Evolutionary conservation across 1,140 invertebrate species (phyloP), one percentile per base, ranked within the genome.

Genomic region (Temnothorax curvispinosus): DNA sequence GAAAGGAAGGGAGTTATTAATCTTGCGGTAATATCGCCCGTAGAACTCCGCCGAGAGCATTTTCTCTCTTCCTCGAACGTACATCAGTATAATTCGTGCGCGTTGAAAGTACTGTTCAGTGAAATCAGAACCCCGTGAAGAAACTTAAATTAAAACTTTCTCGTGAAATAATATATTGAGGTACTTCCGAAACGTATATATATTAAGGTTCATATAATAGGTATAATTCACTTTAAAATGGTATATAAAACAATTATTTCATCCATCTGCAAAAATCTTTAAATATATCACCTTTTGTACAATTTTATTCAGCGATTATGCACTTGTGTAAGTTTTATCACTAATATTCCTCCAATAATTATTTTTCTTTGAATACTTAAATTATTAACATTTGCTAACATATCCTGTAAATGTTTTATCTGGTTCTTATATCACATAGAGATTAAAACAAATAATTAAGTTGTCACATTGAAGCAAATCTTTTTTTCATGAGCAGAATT

Each of bases 1-100:
- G 54, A 85, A 71, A 80, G 60, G 75, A 74, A 78, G 81, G 18
- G 41, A 58, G 32, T 75, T 88, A 74, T 86, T 71, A 86, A 88
- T 86, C 87, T 86, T 41, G 35, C 41, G 5, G 56, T 50, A 72
- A 62, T 82, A 50, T 71, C 65, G 18, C 13, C 27, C n/a, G 65
- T 71, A 18, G n/a, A 69, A 56, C 21, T 60, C 13, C 21, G 11
- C 35, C 56, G 54, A 38, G 41, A n/a, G 54, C 35, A 38, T 84
- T 84, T 60, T 75, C 69, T 41, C 27, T 50, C 7, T n/a, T 54
- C n/a, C 15, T 27, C 32, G 18, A 21, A 71, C 35, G 11, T 82
- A 84, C 18, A 60, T 50, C 54, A 50, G 18, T 50, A 32, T 84
- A 75, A 84, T 84, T 75, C 6, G 69, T 74, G 54, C 47, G 18